Evolutionary conservation across 2,797 vertebrate genomes (phyloP), one percentile per base, ranked within the genome.

Genomic region (Neostethus bicornis): DNA sequence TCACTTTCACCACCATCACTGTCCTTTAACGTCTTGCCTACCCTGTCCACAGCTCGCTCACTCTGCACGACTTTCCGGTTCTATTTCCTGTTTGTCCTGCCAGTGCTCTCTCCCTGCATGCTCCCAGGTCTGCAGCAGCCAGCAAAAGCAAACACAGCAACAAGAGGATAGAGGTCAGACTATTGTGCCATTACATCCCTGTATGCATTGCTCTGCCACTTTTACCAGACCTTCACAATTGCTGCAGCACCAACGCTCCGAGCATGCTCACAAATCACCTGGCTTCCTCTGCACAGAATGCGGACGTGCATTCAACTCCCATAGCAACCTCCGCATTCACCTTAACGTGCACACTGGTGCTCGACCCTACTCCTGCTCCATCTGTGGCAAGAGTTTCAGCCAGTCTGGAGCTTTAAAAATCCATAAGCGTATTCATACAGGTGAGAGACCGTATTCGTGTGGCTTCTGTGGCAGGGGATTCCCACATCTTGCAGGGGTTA

Each of bases 261-360:
- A 91, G 70, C 92, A 93, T 1, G 74, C 85, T 4, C 76, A 89
- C 39, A 92, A 93, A 59, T 55, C 76, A 0, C 35, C 86, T 0
- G 92, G 92, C 42, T 93, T 93, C 71, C 73, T 92, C 25, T 93
- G 92, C 68, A 82, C 85, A 0, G 88, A 93, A 66, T 93, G 92
- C 0, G 91, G 92, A 16, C 75, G 91, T 23, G 77, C 88, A 19
- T 93, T 93, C 70, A 93, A 93, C 84, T 93, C 92, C 0, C 91
- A 92, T 85, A 92, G 92, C 84, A 93, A 93, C 75, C 90, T 93
- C 32, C 91, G 92, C 49, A 91, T 93, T 51, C 92, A 93, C 71
- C 91, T 91, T 47, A 91, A 93, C 1, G 91, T 93, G 53, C 92
- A 93, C 85, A 92, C 90, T 0, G 92, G 92, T 0, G 91, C 91